These are phyloP conservation scores for Zoroaster sp. DNA, from an alignment of 53 echinoderm and acorn worm species.

Conservation along the genomic window DNA sequence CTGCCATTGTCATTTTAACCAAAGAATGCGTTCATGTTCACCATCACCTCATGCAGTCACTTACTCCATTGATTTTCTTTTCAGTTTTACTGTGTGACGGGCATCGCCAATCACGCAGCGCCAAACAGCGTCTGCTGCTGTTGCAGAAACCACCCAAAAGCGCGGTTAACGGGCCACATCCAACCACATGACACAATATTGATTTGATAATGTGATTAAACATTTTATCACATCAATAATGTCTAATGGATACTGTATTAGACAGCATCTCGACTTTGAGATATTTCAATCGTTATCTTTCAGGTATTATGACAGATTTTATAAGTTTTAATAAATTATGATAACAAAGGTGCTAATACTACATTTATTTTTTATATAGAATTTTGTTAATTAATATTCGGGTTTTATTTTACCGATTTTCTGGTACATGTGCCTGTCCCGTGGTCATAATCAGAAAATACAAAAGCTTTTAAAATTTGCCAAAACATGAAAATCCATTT, in stretches of 20 bases:
- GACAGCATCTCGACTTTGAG: not conserved
- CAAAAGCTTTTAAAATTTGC: too few relatives aligned
- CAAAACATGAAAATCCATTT: too few relatives aligned
- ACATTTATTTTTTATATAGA: too few relatives aligned
- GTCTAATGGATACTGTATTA: not conserved
- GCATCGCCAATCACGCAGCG: not conserved
- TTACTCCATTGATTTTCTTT: not conserved
- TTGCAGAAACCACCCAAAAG: not conserved
- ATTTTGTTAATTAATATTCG: too few relatives aligned
- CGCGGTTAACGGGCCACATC: not conserved
- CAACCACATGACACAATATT: not conserved
- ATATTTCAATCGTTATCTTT: not conserved
- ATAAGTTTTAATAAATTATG: too few relatives aligned
- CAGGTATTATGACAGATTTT: not conserved
- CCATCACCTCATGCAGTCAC: too few relatives aligned
- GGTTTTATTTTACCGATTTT: too few relatives aligned
- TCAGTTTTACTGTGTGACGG: not conserved
- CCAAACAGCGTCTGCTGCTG: not conserved
- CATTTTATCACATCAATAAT: not conserved
- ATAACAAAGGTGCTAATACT: too few relatives aligned
- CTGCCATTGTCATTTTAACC: too few relatives aligned
- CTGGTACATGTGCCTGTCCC: too few relatives aligned
- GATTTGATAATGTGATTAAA: not conserved
- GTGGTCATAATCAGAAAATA: too few relatives aligned
- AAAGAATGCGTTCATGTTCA: too few relatives aligned